These are phyloP conservation scores for Montipora capricornis DNA, from an alignment of 64 coral and sea anemone genomes.

Conservation along the genomic window DNA sequence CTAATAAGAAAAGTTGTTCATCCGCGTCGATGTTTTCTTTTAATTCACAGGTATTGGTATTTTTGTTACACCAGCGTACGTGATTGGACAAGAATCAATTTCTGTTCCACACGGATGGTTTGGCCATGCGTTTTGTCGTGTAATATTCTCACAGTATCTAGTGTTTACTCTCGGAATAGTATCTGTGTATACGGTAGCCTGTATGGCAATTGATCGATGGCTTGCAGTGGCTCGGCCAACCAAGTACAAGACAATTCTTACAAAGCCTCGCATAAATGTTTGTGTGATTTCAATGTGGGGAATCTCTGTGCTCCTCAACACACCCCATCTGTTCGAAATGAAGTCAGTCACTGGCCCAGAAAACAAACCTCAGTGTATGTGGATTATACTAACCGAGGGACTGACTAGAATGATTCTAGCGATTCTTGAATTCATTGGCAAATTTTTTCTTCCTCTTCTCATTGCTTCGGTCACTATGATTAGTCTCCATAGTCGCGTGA, in stretches of 20 bases:
- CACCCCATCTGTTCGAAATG: constrained; percentile 86
- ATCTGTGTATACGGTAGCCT: constrained; percentile 88
- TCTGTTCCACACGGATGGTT: constrained; percentile 54
- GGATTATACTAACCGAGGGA: constrained; percentile 67
- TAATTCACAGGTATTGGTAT: constrained; percentile 73
- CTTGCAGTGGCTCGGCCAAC: constrained; percentile 82
- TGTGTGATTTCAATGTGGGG: constrained; percentile 70
- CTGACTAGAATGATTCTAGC: constrained; percentile 64
- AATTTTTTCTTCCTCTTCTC: constrained; percentile 82
- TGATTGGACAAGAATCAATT: constrained; percentile 60
- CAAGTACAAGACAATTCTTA: constrained; percentile 72
- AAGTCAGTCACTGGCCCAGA: constrained; percentile 15
- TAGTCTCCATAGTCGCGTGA: constrained; percentile 62
- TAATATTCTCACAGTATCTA: constrained; percentile 84
- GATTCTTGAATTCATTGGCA: constrained; percentile 75
- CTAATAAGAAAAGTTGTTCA: too few relatives aligned
- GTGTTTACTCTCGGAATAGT: constrained; percentile 91
- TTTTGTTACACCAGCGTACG: constrained; percentile 73
- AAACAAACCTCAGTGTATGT: constrained; percentile 37
- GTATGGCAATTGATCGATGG: constrained; percentile 85
- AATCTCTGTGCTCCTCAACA: constrained; percentile 74
- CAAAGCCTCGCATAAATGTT: constrained; percentile 54
- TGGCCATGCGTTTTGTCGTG: constrained; percentile 80
- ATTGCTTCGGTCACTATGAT: constrained; percentile 65
- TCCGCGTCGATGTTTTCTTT: neutral